These are phyloP conservation scores for Halisarca cf. caerulea DNA, from an alignment of 37 sponge, comb jelly and placozoan genomes.

Conservation along the genomic window DNA sequence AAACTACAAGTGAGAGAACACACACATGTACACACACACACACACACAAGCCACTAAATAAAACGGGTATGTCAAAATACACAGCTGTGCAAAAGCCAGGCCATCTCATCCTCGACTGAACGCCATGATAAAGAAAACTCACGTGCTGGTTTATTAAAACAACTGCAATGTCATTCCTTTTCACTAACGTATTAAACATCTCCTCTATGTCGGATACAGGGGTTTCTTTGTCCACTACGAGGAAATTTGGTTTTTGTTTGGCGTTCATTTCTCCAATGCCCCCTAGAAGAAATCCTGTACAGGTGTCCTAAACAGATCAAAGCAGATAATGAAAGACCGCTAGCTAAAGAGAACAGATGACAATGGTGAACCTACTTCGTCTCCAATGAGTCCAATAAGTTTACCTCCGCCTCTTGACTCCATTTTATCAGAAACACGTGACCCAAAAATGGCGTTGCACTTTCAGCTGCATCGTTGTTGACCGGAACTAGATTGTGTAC, in stretches of 20 bases:
- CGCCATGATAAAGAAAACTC: conserved; percentile 37
- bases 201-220: conserved; percentile 86
- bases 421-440: conserved; percentile 19
- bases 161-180: conserved; percentile 82
- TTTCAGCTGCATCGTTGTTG: too few species aligned
- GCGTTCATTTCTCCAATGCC: conserved; percentile 95
- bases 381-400: conserved; percentile 84
- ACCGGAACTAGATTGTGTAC: too few species aligned
- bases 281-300: conserved; percentile 97
- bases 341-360: too few species aligned
- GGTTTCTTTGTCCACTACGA: conserved; percentile 94
- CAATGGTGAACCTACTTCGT: conserved; percentile 83
- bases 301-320: conserved; percentile 80
- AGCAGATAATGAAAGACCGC: too few species aligned
- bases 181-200: conserved; percentile 68
- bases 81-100: too few species aligned
- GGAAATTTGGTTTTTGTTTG: conserved; percentile 87
- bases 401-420: conserved; percentile 49
- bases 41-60: too few species aligned
- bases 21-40: too few species aligned
- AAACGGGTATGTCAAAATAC: too few species aligned
- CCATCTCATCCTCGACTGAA: too few species aligned
- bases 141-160: conserved; percentile 95
- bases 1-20: not conserved
- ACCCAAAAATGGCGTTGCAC: too few species aligned